Conservation (phyloP, 2,888 invertebrate genomes). For the Cephus nigrinus region DNA sequence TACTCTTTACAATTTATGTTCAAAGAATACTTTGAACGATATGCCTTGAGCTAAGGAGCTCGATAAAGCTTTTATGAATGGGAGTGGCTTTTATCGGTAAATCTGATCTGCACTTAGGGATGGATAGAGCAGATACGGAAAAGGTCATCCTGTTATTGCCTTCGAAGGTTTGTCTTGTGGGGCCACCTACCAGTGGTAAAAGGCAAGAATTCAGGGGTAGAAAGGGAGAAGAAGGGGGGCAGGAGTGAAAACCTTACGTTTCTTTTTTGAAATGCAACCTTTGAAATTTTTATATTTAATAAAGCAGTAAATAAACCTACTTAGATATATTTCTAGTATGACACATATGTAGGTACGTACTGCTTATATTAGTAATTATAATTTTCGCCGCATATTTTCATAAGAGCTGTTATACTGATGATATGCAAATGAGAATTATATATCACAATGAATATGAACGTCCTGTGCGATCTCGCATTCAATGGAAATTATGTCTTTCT, state of each 20-base stretch:
- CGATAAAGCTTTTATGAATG: not conserved
- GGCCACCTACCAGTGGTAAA: not conserved
- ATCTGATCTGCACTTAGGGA: not conserved
- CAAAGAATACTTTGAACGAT: not conserved
- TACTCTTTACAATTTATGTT: not conserved
- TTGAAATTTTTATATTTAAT: too few species aligned
- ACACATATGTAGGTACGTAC: too few species aligned
- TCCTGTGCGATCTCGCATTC: not conserved
- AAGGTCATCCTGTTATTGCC: not conserved
- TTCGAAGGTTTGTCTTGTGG: not conserved
- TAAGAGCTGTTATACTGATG: too few species aligned
- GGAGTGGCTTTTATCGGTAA: not conserved
- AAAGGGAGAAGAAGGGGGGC: not conserved
- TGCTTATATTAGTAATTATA: too few species aligned
- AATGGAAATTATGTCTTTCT: not conserved
- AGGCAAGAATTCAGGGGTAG: too few species aligned
- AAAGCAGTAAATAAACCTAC: too few species aligned
- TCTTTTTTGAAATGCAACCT: too few species aligned
- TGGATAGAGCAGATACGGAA: not conserved
- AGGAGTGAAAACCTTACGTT: too few species aligned
- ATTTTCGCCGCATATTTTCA: too few species aligned
- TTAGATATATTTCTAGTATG: too few species aligned
- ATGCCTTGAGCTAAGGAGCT: not conserved
- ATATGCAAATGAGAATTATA: too few species aligned
- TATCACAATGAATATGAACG: too few species aligned